Conservation (phyloP, 1,140 invertebrate species). For the Caenorhabditis remanei region DNA sequence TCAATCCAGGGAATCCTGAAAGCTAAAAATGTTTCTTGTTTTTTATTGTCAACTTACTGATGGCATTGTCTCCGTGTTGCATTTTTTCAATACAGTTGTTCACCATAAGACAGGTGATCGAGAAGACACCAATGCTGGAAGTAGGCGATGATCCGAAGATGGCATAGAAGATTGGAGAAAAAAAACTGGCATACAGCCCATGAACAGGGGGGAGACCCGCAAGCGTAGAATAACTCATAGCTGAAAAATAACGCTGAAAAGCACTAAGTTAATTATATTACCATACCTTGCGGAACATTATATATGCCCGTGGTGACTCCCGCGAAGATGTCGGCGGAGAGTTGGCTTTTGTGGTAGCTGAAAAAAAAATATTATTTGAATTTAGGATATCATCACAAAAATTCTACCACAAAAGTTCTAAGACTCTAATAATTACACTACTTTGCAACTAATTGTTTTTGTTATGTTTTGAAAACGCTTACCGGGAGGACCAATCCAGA, state of each 20-base stretch:
- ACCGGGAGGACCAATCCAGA: background rate
- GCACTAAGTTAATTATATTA: background rate
- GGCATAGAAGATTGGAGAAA: slow-evolving; percentile 79
- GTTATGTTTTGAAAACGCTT: background rate
- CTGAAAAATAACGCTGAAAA: slow-evolving; percentile 1
- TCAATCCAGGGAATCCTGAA: background rate
- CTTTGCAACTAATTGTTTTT: background rate
- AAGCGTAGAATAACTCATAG: slow-evolving; percentile 79
- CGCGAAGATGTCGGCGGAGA: slow-evolving; percentile 12
- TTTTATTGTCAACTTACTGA: slow-evolving; percentile 71
- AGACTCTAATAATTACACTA: background rate
- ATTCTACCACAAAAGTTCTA: too few relatives aligned
- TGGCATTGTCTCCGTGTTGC: background rate
- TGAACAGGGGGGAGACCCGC: slow-evolving; percentile 79
- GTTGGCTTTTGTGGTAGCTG: background rate
- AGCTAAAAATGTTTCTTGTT: background rate
- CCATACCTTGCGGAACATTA: slow-evolving; percentile 60
- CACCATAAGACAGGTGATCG: slow-evolving; percentile 78
- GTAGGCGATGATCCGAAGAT: slow-evolving; percentile 80
- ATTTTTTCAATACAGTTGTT: background rate
- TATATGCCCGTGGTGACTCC: slow-evolving; percentile 59
- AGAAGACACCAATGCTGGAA: slow-evolving; percentile 79
- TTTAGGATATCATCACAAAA: too few relatives aligned
- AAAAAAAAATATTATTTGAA: background rate
- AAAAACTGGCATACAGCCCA: slow-evolving; percentile 80